Evolutionary conservation across 2,113 vertebrate genomes (phyloP).

Genomic region (Cryptomyrus ogoouensis): DNA sequence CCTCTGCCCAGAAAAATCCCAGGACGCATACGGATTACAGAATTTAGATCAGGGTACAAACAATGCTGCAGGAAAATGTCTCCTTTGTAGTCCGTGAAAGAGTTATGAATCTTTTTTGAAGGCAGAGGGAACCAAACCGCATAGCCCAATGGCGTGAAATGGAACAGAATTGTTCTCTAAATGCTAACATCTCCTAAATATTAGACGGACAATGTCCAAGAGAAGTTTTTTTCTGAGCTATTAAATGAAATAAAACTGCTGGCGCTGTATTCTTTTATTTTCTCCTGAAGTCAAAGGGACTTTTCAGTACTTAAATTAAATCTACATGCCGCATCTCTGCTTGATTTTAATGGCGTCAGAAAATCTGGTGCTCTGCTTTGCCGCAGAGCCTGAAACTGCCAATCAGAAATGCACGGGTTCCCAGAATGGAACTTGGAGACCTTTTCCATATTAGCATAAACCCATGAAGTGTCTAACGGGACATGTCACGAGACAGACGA

Average conservation of each 20-base stretch:
- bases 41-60: constrained; percentile 29
- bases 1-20: constrained; percentile 33
- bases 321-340: not conserved
- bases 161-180: not conserved
- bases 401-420: not conserved
- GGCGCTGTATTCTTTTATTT: not conserved
- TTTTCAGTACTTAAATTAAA: not conserved
- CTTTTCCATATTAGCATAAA: not conserved
- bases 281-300: not conserved
- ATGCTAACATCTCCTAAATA: not conserved
- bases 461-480: not conserved
- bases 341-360: not conserved
- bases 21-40: not conserved
- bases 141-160: not conserved
- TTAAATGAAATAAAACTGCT: not conserved
- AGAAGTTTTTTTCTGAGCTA: not conserved
- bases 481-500: not conserved
- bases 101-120: constrained; percentile 25
- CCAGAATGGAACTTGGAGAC: not conserved
- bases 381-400: not conserved
- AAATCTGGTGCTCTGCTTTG: not conserved
- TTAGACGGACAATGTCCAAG: not conserved
- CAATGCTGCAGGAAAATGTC: constrained; percentile 16
- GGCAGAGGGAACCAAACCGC: not conserved
- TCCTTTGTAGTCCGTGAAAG: constrained; percentile 19